Evolutionary conservation across 2,113 vertebrate genomes (phyloP), one percentile per base, ranked within the genome.

Genomic region (Canis aureus): DNA sequence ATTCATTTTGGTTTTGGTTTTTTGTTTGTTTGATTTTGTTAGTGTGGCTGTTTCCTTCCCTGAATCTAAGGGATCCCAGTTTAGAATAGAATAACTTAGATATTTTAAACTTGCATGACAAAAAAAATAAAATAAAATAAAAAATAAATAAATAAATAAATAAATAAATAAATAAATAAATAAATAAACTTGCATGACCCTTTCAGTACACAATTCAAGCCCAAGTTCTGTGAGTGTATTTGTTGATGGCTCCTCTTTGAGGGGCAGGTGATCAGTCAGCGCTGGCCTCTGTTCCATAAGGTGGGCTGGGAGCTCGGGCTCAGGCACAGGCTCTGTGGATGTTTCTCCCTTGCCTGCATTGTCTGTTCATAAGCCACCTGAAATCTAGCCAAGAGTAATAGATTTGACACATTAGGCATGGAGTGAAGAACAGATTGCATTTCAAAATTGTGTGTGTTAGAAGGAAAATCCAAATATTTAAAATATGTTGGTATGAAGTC

Each of bases 241-340:
- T 59, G 7, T 90, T 38, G 43, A n/a, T 35, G 20, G 8, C 12
- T 55, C 13, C 8, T 57, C 43, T 35, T 0, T 53, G 60, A 35
- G 25, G n/a, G 55, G 4, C 0, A 3, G 62, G 20, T 1, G 6
- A 17, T 16, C 32, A 16, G 49, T 23, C 1, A 1, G 27, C 1
- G 0, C 64, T 60, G 51, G 57, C 13, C 2, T 85, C 32, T 0
- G 3, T 71, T n/a, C n/a, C 5, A 9, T 23, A 57, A 0, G 0
- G 6, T 7, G 27, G 3, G 12, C 7, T 9, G 0, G 43, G 53
- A 0, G 1, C 4, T 59, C 29, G 2, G 76, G 62, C 69, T 93
- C 27, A 2, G 17, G 27, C 81, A 91, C 66, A 59, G 19, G 22
- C 71, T 74, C 2, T 8, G 35, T n/a, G 79, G 12, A 3, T 71